Evolutionary conservation across 2,113 vertebrate species (phyloP), one percentile per base, ranked within the genome.

Genomic region (Blennius ocellaris): DNA sequence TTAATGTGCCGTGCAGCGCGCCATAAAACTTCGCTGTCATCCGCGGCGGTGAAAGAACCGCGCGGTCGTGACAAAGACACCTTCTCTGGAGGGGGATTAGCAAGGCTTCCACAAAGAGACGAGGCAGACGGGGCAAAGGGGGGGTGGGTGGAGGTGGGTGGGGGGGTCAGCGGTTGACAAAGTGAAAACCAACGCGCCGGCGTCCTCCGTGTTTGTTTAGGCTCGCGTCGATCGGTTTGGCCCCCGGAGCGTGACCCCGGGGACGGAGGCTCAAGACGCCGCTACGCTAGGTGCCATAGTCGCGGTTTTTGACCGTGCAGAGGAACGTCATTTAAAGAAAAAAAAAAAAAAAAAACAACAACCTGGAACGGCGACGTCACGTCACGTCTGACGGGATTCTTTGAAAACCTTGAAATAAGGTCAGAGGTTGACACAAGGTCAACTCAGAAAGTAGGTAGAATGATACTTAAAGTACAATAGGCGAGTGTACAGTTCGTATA

Each of bases 161-260:
- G n/a, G n/a, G 74, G 61, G 81, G 76, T 80, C 83, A 85, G 69
- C 8, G 15, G 49, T 80, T 78, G 45, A 69, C 69, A 73, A 54
- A 38, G 47, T 68, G 53, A 78, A 83, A 70, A 78, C 57, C 71
- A 54, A 43, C 1, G 17, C 84, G 81, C 82, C 83, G 84, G 85
- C 89, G 87, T 84, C 78, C 62, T 56, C 45, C 59, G 17, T 87
- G 80, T 88, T 89, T 91, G 85, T 83, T 89, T 88, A 79, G 83
- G 73, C 75, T 77, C 61, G n/a, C 8, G 14, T 69, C 37, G 11
- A 76, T 74, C 70, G 40, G 64, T 86, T 82, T 84, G 68, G 88
- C 80, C 83, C 67, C 82, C 59, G 64, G 68, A 76, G 78, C 5
- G 76, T 8, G 41, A 68, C 56, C 53, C 62, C n/a, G n/a, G n/a